phyloP scores from a whole-genome alignment of 2,113 vertebrate genomes.

The Colaptes auratus region DNA sequence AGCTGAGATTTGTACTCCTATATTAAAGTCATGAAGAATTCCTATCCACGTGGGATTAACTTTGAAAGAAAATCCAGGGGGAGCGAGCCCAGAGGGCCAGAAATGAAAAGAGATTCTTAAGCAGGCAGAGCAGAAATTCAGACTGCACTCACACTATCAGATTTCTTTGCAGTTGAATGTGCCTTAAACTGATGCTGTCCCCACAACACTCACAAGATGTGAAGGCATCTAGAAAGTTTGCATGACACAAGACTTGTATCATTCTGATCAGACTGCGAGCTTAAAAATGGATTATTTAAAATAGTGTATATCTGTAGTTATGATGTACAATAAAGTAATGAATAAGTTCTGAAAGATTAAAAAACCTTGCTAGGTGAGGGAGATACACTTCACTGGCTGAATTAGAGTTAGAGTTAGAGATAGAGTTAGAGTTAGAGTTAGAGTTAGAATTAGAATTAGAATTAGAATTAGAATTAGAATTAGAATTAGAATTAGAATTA shows the following conservation, averaged over 20 bases:
- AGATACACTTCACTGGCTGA: background rate
- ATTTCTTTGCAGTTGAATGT: fast-evolving
- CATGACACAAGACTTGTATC: background rate
- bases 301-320: background rate
- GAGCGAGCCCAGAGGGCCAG: background rate
- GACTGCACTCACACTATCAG: background rate
- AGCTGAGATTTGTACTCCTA: background rate
- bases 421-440: too few species aligned
- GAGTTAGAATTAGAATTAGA: too few species aligned
- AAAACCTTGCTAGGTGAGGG: background rate
- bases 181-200: background rate
- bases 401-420: background rate
- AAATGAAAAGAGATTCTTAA: background rate
- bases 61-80: background rate
- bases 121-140: background rate
- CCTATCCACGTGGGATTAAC: background rate
- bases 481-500: too few species aligned
- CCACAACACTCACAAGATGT: fast-evolving
- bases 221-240: background rate
- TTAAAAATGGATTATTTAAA: background rate
- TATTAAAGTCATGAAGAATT: constrained; percentile 41
- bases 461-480: too few species aligned
- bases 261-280: background rate
- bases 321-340: background rate
- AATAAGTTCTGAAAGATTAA: background rate